Evolutionary conservation across 1,140 invertebrate genomes (phyloP).

Genomic region (Hestina assimilis): DNA sequence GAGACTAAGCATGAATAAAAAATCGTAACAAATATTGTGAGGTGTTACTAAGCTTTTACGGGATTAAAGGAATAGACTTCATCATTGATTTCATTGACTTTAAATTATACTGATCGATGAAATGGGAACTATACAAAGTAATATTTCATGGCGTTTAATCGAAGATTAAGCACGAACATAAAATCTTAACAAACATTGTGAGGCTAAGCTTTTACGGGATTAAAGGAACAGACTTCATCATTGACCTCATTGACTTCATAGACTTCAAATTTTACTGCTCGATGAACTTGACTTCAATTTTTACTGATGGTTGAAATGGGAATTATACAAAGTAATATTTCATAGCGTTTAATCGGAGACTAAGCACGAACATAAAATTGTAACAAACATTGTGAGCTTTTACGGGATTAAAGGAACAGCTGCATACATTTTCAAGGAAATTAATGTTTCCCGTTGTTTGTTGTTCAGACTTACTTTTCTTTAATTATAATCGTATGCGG

Average conservation of each 20-base stretch:
- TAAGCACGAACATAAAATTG: not conserved
- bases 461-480: not conserved
- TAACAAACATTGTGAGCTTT: not conserved
- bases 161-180: not conserved
- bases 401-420: not conserved
- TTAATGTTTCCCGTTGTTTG: not conserved
- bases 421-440: not conserved
- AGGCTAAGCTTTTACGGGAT: not conserved
- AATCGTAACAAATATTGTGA: slow-evolving; percentile 6
- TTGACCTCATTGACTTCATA: too few species aligned
- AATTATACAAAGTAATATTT: not conserved
- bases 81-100: too few species aligned
- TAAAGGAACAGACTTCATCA: too few species aligned
- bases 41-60: not conserved
- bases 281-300: too few species aligned
- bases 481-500: not conserved
- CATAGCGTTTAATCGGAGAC: slow-evolving; percentile 11
- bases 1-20: not conserved
- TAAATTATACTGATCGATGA: too few species aligned
- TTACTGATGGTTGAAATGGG: too few species aligned
- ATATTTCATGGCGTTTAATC: slow-evolving; percentile 13
- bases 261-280: too few species aligned
- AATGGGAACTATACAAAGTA: not conserved
- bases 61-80: not conserved
- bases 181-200: slow-evolving; percentile 6